Conservation (phyloP, 1,140 invertebrate species). For the Acromyrmex heyeri region DNA sequence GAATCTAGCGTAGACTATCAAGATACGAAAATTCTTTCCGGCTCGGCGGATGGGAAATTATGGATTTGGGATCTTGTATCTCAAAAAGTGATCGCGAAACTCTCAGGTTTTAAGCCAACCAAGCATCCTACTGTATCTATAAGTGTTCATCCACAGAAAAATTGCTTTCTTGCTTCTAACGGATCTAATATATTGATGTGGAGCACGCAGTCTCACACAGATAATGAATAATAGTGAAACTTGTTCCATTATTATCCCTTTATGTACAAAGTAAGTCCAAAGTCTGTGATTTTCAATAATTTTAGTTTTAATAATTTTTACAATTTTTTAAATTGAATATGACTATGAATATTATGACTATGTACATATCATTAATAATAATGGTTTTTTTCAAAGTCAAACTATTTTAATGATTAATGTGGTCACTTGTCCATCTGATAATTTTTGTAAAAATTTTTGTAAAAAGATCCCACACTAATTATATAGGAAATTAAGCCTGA, state of each 20-base stretch:
- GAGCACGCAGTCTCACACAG: slow-evolving; percentile 74
- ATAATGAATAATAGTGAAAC: slow-evolving; percentile 3
- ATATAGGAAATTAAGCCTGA: too few relatives aligned
- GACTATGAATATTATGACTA: neutral
- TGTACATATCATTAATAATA: neutral
- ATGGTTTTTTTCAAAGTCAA: neutral
- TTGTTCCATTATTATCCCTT: neutral
- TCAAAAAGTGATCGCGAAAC: slow-evolving; percentile 88
- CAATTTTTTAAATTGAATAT: neutral
- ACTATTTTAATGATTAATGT: slow-evolving; percentile 14
- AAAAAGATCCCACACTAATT: neutral
- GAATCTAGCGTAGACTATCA: slow-evolving; percentile 94
- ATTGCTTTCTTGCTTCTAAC: slow-evolving; percentile 90
- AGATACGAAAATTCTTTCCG: slow-evolving; percentile 95
- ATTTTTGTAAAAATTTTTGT: neutral
- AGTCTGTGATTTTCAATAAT: neutral
- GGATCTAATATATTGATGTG: slow-evolving; percentile 90
- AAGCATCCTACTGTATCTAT: slow-evolving; percentile 87
- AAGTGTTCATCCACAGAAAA: slow-evolving; percentile 91
- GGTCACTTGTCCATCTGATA: neutral
- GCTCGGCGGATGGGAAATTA: slow-evolving; percentile 94
- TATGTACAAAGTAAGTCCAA: neutral
- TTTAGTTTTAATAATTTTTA: slow-evolving; percentile 22
- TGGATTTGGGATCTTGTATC: slow-evolving; percentile 96
- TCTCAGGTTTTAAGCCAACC: slow-evolving; percentile 82